Evolutionary conservation across 1,140 invertebrate species (phyloP).

Genomic region (Heliconius hermathena): DNA sequence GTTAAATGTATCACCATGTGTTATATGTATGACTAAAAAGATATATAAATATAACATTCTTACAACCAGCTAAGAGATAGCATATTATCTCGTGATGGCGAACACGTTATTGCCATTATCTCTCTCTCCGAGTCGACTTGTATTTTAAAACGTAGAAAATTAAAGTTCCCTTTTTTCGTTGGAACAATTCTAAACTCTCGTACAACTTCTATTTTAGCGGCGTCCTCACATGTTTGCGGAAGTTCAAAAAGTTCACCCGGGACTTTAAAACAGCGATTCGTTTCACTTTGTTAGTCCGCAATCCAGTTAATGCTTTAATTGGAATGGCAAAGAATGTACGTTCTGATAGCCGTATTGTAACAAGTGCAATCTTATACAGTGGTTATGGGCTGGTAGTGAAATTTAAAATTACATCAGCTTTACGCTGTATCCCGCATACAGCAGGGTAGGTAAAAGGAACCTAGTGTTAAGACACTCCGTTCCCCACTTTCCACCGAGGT

Average conservation of each 20-base stretch:
- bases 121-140: conserved; percentile 57
- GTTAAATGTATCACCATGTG: no score
- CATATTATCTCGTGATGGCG: conserved; percentile 37
- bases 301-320: conserved; percentile 71
- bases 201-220: conserved; percentile 76
- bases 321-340: conserved; percentile 25
- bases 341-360: background rate
- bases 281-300: conserved; percentile 58
- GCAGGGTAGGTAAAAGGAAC: no score
- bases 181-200: conserved; percentile 74
- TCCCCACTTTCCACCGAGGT: no score
- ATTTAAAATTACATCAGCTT: no score
- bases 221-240: conserved; percentile 74
- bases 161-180: conserved; percentile 77
- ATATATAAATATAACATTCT: background rate
- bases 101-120: conserved; percentile 70
- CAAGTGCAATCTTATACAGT: background rate
- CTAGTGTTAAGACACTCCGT: no score
- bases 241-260: conserved; percentile 71
- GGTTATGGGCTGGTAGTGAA: no score
- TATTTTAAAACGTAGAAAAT: conserved; percentile 78
- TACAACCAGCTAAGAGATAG: background rate
- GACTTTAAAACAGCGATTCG: conserved; percentile 66
- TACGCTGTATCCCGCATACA: no score
- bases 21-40: background rate